phyloP scores from a whole-genome alignment of 2,888 invertebrate genomes.

The Argynnis bischoffii region DNA sequence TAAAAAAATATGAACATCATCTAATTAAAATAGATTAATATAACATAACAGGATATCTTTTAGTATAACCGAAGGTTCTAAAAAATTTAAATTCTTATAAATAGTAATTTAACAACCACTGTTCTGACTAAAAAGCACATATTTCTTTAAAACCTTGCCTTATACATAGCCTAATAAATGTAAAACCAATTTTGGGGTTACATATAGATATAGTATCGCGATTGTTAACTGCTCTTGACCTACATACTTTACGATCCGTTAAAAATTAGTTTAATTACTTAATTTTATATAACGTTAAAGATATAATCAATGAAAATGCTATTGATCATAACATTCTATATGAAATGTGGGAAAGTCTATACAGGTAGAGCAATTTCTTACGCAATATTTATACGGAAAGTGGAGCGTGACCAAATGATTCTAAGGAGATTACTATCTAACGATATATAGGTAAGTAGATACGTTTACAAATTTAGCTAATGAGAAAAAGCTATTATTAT shows the following conservation, averaged over 20 bases:
- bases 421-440: constrained; percentile 23
- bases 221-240: constrained; percentile 10
- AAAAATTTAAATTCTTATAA: too few species aligned
- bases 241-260: constrained; percentile 1
- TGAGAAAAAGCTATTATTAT: too few species aligned
- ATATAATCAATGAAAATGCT: constrained; percentile 8
- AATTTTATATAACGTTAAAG: constrained; percentile 9
- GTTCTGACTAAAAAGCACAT: too few species aligned
- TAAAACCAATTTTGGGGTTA: background rate
- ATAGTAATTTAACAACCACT: too few species aligned
- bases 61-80: too few species aligned
- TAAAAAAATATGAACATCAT: background rate
- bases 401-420: constrained; percentile 34
- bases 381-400: constrained; percentile 31
- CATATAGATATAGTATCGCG: background rate
- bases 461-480: background rate
- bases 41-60: background rate
- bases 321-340: constrained; percentile 11
- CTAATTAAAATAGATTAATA: background rate
- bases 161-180: too few species aligned
- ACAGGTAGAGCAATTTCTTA: constrained; percentile 33
- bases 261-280: constrained; percentile 3
- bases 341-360: constrained; percentile 26
- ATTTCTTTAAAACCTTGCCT: too few species aligned
- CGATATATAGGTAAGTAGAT: background rate